Evolutionary conservation across 2,113 vertebrate genomes (phyloP), one percentile per base, ranked within the genome.

Genomic region (Neomonachus schauinslandi): DNA sequence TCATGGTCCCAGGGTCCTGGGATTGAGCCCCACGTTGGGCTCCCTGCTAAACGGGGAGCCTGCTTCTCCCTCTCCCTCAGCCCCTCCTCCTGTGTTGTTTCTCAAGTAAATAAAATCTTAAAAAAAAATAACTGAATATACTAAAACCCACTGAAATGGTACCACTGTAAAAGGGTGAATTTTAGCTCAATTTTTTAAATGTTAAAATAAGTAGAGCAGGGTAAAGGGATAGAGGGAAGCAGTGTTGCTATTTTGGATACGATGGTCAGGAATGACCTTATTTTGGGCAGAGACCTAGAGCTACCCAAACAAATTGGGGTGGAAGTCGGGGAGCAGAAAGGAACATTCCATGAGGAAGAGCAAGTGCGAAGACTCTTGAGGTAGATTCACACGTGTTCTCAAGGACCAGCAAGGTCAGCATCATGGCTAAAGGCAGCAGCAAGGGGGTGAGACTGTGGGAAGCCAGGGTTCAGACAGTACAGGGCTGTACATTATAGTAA

Each of bases 281-380:
- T 87, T 94, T 92, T 89, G 26, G 72, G 28, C 36, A 74, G 71
- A 67, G 24, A 65, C 16, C 76, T 72, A 94, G 72, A 69, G 61
- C 39, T 61, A 84, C 24, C 63, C 49, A 49, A 83, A 28, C 36
- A 72, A 72, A 84, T 74, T 33, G 36, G 33, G 46, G 28, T 71
- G 18, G 4, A 72, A 53, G 21, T 74, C 9, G 51, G 19, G 28
- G 39, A 26, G 11, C 26, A 77, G 39, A 15, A 46, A 59, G 33
- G 63, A 95, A 89, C 22, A 89, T 55, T 82, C 49, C 49, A 85
- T 57, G 76, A 95, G 9, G 82, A 84, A 94, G 67, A 87, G 15
- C 72, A 91, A 94, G 26, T 57, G 28, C 13, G 51, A 93, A 93
- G 42, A 71, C 21, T 79, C 61, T n/a, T 49, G 14, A 88, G 65